Conservation (phyloP, 2,888 invertebrate species). For the Patella ulyssiponensis region DNA sequence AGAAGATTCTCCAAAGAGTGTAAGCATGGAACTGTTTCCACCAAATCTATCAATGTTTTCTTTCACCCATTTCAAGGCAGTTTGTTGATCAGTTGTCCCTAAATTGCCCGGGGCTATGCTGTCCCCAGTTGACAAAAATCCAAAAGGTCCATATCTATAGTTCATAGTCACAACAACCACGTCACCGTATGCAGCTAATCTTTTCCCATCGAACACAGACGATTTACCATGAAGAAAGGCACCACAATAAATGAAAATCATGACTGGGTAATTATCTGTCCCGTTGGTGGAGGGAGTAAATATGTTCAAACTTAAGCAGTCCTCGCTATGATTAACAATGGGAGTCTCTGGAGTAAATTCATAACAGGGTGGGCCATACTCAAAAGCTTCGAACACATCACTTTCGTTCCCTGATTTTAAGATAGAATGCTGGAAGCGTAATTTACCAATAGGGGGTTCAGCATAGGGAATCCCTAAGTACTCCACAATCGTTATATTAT, state of each 20-base stretch:
- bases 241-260: slow-evolving; percentile 51
- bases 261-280: slow-evolving; percentile 24
- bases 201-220: slow-evolving; percentile 44
- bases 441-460: too few species aligned
- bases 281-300: neutral
- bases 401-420: too few species aligned
- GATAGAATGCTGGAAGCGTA: too few species aligned
- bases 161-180: slow-evolving; percentile 51
- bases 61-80: slow-evolving; percentile 53
- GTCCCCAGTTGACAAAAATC: slow-evolving; percentile 53
- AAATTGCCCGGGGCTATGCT: slow-evolving; percentile 51
- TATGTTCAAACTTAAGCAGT: neutral
- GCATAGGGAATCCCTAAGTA: too few species aligned
- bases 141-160: slow-evolving; percentile 49
- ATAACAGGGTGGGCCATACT: neutral
- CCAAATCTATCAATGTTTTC: slow-evolving; percentile 48
- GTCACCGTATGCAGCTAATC: slow-evolving; percentile 39
- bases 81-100: slow-evolving; percentile 54
- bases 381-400: too few species aligned
- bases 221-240: slow-evolving; percentile 45
- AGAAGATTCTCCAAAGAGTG: slow-evolving; percentile 54
- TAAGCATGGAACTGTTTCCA: slow-evolving; percentile 45
- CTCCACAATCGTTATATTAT: too few species aligned
- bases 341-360: neutral
- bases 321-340: neutral